Base-by-base conservation (phyloP, 2,888 invertebrate genomes). In the Nebria brevicollis region DNA sequence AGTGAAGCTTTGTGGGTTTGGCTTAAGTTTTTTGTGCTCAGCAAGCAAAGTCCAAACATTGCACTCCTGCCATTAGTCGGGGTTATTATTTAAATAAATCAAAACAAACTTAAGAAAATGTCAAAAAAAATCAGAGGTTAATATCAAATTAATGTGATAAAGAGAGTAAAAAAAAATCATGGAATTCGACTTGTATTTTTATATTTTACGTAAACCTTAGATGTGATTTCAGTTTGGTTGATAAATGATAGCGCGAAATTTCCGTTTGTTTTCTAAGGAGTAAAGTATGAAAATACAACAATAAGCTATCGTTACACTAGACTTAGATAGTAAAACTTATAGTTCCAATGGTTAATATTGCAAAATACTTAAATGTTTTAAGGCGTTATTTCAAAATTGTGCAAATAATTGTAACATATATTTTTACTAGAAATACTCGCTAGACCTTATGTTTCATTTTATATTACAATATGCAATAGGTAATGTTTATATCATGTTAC, bases 401-500 rank as follows among this genome's bases (percentile, higher is more conserved):
- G 54, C 54, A 54, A 54, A 54, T 54, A 54, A 54, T 54, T 54
- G 54, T 54, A 54, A 54, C 8, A 54, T 54, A 54, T 54, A 54
- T 54, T 54, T 54, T 54, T 54, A 54, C 8, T 54, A 54, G 54
- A 54, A 54, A 11, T 54, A 54, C 54, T 54, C 54, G 54, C 54
- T 54, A 54, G 54, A 54, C 34, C 34, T 34, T 34, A 54, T 54
- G 8, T 54, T 54, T 11, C 13, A 13, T 54, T 54, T 54, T 13
- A 8, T 54, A 11, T 54, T 54, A 54, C 13, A 54, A 11, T 54
- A 54, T 54, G 54, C 54, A 54, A 54, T 54, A 54, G 54, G 8
- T 54, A 54, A 54, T 54, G 13, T 54, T 54, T 54, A 8, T 54
- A 54, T 75, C 64, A 80, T 68, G 80, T 80, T 80, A 75, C 20